phyloP scores from a whole-genome alignment of 2,797 vertebrate genomes.

The Etheostoma nigrum region DNA sequence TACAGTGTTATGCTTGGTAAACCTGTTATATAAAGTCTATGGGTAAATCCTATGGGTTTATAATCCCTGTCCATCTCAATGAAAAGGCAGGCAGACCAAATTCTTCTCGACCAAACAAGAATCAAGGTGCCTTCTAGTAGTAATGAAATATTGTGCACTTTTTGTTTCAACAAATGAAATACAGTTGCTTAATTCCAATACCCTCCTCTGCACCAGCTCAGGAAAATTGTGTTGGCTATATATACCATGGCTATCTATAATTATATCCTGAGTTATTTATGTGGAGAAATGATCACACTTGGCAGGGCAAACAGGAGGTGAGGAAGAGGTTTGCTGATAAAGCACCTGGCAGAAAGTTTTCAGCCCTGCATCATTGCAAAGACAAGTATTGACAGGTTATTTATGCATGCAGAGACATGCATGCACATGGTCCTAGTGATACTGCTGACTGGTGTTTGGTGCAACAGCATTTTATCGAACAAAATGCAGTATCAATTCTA shows the following conservation, averaged over 20 bases:
- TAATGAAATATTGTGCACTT: constrained; percentile 29
- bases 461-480: not conserved
- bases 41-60: constrained; percentile 5
- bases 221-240: constrained; percentile 14
- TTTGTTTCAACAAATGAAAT: constrained; percentile 42
- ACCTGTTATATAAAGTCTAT: not conserved
- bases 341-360: constrained; percentile 41
- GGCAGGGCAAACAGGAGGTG: constrained; percentile 22
- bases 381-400: constrained; percentile 14
- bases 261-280: constrained; percentile 66
- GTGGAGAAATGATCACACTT: constrained; percentile 45
- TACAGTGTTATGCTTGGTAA: constrained; percentile 3
- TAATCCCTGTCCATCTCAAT: constrained; percentile 23
- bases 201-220: constrained; percentile 2
- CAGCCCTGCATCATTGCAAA: constrained; percentile 36
- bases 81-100: constrained; percentile 1
- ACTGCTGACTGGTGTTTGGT: not conserved
- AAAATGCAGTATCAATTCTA: not conserved
- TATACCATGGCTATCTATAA: constrained; percentile 65
- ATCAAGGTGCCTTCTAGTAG: constrained; percentile 52
- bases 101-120: constrained; percentile 10
- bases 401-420: constrained; percentile 3
- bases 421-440: not conserved
- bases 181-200: constrained; percentile 17
- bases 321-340: constrained; percentile 48